Conservation (phyloP, 2,888 invertebrate species). For the Ichneumoninae sp. region DNA sequence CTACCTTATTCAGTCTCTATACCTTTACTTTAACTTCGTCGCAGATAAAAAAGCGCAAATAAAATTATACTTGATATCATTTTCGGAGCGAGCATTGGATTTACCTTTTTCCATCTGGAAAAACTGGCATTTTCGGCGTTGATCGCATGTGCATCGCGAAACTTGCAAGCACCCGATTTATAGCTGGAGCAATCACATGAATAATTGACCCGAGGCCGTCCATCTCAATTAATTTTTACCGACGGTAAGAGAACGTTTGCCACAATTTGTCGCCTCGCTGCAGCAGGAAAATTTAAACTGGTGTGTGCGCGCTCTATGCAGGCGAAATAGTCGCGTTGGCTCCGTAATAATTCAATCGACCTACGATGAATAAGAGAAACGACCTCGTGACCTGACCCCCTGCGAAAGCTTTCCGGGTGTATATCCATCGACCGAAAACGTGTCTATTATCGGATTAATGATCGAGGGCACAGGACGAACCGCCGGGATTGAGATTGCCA, state of each 20-base stretch:
- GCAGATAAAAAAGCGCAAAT: not conserved
- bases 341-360: constrained; percentile 33
- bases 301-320: not conserved
- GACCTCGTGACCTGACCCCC: constrained; percentile 43
- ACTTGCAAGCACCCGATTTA: not conserved
- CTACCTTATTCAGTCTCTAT: not conserved
- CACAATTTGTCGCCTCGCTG: not conserved
- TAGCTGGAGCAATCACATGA: not conserved
- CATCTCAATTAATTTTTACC: not conserved
- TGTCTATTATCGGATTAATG: constrained; percentile 46
- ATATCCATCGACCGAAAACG: constrained; percentile 24
- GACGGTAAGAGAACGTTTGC: not conserved
- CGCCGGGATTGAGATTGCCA: not conserved
- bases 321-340: not conserved
- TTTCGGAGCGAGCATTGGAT: not conserved
- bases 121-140: not conserved
- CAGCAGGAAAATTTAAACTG: not conserved
- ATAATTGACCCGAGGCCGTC: not conserved
- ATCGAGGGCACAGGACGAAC: not conserved
- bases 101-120: not conserved
- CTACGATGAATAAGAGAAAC: constrained; percentile 38
- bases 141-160: not conserved
- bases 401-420: not conserved
- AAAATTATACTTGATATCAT: not conserved
- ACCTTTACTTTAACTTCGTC: not conserved